Base-by-base conservation (phyloP, 1,140 invertebrate species). In the Polypedilum pembai region DNA sequence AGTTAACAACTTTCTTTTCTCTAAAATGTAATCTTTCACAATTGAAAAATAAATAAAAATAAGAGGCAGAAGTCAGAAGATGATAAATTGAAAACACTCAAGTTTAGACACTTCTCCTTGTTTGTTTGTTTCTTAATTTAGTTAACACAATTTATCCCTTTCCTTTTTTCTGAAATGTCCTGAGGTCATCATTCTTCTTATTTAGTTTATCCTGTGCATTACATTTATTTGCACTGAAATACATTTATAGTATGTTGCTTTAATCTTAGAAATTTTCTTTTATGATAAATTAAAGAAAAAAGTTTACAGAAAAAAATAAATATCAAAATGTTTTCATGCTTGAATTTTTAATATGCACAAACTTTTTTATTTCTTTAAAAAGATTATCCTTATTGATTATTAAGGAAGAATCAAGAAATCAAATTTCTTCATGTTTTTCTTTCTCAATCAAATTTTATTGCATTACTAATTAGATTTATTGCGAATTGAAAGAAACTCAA, bases 91-190 rank as follows among this genome's bases (percentile, higher is more conserved):
- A 69, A 69, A 69, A 18, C 18, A 18, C 18, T 20, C 65, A 18
- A 69, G 65, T 69, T 69, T 21, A 21, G 65, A 69, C 65, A 56
- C 12, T 56, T 56, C n/a, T 56, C 15, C 45, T 56, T 56, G 45
- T 56, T 56, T 56, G 45, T n/a, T 33, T 33, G 24, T 33, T 33
- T 56, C 45, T 56, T 56, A 56, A 56, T 56, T 56, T 56, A n/a
- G 12, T 56, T 56, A 56, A 15, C n/a, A 56, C 45, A 56, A n/a
- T 56, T 56, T 56, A 56, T 56, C n/a, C 45, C n/a, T 56, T 56
- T n/a, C 5, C 24, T 33, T 33, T n/a, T 15, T 15, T 56, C 41
- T 56, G 12, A n/a, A 12, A 56, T 56, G 12, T 56, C 45, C 45
- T 56, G 12, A n/a, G 45, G 45, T 56, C 45, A 56, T 56, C 12